Evolutionary conservation across 1,140 invertebrate genomes (phyloP).

Genomic region (Aporrectodea caliginosa): DNA sequence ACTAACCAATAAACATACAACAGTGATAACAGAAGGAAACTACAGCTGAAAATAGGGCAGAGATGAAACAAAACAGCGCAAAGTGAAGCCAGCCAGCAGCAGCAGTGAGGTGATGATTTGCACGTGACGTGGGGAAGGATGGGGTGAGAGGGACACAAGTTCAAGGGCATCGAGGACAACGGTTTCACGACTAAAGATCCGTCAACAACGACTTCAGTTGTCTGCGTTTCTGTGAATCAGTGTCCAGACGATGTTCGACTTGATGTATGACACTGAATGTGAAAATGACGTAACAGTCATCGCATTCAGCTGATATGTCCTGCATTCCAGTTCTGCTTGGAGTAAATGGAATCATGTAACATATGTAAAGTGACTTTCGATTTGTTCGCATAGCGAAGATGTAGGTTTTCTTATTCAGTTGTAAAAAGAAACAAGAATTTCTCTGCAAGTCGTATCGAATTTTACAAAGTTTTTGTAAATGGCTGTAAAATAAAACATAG

Average conservation of each 20-base stretch:
- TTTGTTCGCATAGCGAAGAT: not conserved
- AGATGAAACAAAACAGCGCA: no score
- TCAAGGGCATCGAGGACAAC: not conserved
- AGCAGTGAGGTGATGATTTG: not conserved
- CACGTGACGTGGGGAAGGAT: not conserved
- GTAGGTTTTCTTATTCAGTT: not conserved
- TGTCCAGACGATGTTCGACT: not conserved
- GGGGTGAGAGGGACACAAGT: not conserved
- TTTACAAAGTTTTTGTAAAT: no score
- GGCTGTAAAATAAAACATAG: no score
- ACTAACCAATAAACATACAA: not conserved
- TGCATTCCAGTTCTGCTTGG: not conserved
- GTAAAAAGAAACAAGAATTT: not conserved
- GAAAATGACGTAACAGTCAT: not conserved
- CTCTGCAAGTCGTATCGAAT: no score
- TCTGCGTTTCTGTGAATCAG: not conserved
- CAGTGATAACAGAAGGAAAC: not conserved
- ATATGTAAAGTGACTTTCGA: not conserved
- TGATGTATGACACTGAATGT: not conserved
- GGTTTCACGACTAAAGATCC: not conserved
- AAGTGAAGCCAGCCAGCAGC: not conserved
- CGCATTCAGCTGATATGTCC: not conserved
- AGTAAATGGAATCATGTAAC: not conserved
- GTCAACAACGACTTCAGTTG: not conserved
- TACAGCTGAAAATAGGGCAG: not conserved